phyloP scores from a whole-genome alignment of 2,113 vertebrate species.

The Cynoglossus semilaevis region DNA sequence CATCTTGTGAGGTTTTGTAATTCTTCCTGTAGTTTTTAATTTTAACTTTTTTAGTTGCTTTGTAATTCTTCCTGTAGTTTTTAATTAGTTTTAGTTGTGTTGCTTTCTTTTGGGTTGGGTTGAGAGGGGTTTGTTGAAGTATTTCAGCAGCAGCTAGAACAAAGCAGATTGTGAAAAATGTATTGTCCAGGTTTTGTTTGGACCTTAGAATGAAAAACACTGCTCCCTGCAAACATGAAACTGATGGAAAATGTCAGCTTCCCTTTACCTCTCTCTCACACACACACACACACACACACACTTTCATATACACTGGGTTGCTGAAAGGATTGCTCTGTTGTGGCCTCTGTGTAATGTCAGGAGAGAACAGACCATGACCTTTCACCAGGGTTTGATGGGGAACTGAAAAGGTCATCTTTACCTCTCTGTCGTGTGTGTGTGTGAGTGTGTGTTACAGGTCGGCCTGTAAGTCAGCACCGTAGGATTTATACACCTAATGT shows the following conservation, averaged over 20 bases:
- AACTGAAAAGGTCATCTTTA: slow-evolving; percentile 59
- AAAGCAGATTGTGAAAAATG: slow-evolving; percentile 8
- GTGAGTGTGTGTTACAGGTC: slow-evolving; percentile 12
- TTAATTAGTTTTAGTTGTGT: not conserved
- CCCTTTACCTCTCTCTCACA: slow-evolving; percentile 54
- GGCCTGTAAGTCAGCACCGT: slow-evolving; percentile 3
- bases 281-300: slow-evolving; percentile 22
- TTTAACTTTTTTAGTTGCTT: too few relatives aligned
- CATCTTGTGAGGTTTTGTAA: too few relatives aligned
- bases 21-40: too few relatives aligned
- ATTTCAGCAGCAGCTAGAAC: slow-evolving; percentile 12
- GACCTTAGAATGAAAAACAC: slow-evolving; percentile 13
- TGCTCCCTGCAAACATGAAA: slow-evolving; percentile 25
- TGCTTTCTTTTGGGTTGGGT: not conserved
- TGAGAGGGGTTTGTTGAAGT: not conserved
- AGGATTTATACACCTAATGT: slow-evolving; percentile 30
- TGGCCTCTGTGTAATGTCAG: slow-evolving; percentile 56
- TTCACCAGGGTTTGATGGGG: slow-evolving; percentile 59
- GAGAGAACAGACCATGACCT: slow-evolving; percentile 59
- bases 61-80: slow-evolving; percentile 1
- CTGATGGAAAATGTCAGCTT: slow-evolving; percentile 36
- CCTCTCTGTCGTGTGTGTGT: slow-evolving; percentile 34
- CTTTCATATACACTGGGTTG: slow-evolving; percentile 15
- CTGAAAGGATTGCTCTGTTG: slow-evolving; percentile 71
- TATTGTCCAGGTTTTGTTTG: slow-evolving; percentile 22